Base-by-base conservation (phyloP, 92 coral and sea anemone genomes). In the Anthopleura xanthogrammica region DNA sequence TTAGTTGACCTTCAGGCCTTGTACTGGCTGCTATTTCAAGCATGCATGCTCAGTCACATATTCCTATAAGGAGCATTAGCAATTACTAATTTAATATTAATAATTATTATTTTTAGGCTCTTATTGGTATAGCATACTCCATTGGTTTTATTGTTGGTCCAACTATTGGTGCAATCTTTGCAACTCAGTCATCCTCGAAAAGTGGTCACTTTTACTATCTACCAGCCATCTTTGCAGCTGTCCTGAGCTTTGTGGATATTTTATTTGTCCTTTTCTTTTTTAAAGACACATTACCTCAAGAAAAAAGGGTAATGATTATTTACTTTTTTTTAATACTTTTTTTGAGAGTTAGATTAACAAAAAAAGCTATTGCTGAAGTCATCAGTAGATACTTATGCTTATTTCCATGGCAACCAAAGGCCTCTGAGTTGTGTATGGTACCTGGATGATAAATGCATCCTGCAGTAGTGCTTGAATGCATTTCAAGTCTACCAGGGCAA, bases 81-180 rank as follows among this genome's bases (percentile, higher is more conserved):
- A 29, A 29, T 50, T 50, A 50, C 11, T 5, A 50, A 41, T 22
- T 24, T 7, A 42, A 70, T 65, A 52, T n/a, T n/a, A n/a, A n/a
- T 24, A 8, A 24, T 73, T 76, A 52, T 60, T 77, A 55, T 75
- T 85, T 81, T 39, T 87, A 96, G 98, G 98, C 98, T 22, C 84
- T 90, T 12, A 88, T 96, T 72, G 98, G 98, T 58, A 87, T 96
- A 71, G 98, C 98, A 12, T 96, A 90, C 83, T 96, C 98, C 46
- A 87, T 94, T 80, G 98, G 98, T 78, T 96, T 96, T 46, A 96
- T 94, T 54, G 87, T 96, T 78, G 98, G 98, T 42, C 98, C 98
- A 46, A 88, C 95, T 23, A 94, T 96, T 83, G 98, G 98, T 60
- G 98, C 98, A 36, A 71, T 94, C 23, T 94, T 96, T 89, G 94